A percentile compares a stretch with the other conserved stretches of the same genome.
Conservation (phyloP, 2,113 vertebrate species). For the Corynorhinus townsendii region DNA sequence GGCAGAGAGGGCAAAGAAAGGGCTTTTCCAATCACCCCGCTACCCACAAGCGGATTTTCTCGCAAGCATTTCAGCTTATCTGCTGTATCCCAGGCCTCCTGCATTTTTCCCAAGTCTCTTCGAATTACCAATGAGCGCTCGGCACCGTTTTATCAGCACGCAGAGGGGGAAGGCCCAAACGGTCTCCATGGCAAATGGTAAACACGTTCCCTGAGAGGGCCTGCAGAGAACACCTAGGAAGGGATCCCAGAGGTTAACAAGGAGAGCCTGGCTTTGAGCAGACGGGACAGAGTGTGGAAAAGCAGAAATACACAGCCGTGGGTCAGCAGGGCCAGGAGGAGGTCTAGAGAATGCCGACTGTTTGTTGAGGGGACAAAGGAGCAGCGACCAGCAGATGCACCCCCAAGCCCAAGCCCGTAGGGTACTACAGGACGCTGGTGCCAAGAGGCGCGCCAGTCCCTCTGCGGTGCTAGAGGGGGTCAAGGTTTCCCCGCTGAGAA, state of each 20-base stretch:
- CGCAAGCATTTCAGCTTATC: conserved; percentile 17
- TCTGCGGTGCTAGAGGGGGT: background rate
- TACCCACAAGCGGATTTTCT: conserved; percentile 49
- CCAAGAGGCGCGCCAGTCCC: rapidly evolving
- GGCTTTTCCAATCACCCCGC: background rate
- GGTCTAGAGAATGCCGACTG: background rate
- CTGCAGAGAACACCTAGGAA: background rate
- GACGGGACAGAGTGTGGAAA: background rate
- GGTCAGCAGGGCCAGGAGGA: background rate
- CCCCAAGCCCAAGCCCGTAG: background rate
- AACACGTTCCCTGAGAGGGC: background rate
- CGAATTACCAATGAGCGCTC: background rate
- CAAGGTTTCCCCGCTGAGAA: background rate
- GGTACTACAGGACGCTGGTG: background rate
- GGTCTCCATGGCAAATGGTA: conserved; percentile 2
- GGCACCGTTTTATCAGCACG: background rate
- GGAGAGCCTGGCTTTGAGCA: background rate
- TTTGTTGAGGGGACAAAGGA: background rate
- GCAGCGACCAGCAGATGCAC: background rate
- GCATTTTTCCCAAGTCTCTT: conserved; percentile 47
- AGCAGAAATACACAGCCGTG: background rate
- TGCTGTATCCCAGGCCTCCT: background rate
- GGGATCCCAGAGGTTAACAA: background rate
- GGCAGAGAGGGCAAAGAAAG: conserved; percentile 34
- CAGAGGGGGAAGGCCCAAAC: background rate